Percentiles rank a stretch among this genome's conserved stretches.
These are phyloP conservation scores for Drosophila guanche DNA, from an alignment of 1,140 invertebrate genomes.

Conservation along the genomic window DNA sequence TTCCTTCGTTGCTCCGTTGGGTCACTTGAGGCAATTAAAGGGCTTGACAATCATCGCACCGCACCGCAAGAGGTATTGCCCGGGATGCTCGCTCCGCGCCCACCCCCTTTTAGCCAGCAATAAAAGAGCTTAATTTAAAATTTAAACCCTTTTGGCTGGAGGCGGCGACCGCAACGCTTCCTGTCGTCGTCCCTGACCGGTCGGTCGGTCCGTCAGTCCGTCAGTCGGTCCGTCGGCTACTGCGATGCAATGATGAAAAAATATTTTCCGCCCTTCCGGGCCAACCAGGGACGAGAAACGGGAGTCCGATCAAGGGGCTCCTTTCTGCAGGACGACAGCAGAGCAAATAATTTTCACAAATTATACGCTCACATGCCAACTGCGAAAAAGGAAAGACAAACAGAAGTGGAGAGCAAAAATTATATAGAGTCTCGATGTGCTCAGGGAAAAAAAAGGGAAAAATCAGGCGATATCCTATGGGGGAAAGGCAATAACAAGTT, in stretches of 20 bases:
- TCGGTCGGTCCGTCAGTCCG: too few relatives aligned
- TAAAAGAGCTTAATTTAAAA: slow-evolving; percentile 73
- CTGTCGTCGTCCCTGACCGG: slow-evolving; percentile 43
- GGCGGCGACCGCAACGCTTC: slow-evolving; percentile 72
- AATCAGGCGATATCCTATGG: slow-evolving; percentile 57
- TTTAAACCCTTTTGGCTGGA: slow-evolving; percentile 75
- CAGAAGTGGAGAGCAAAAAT: slow-evolving; percentile 45
- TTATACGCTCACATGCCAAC: slow-evolving; percentile 80
- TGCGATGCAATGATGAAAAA: slow-evolving; percentile 69
- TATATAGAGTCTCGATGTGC: slow-evolving; percentile 32
- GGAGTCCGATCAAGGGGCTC: slow-evolving; percentile 24
- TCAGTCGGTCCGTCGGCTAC: background rate
- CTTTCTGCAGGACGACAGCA: slow-evolving; percentile 54
- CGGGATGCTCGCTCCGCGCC: background rate
- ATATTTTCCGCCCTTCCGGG: slow-evolving; percentile 55
- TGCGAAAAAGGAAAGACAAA: slow-evolving; percentile 61
- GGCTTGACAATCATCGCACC: slow-evolving; percentile 20
- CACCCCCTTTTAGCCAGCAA: slow-evolving; percentile 21
- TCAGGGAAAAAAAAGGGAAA: slow-evolving; percentile 13
- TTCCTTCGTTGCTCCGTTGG: background rate
- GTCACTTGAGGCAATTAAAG: slow-evolving; percentile 69
- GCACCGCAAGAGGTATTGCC: slow-evolving; percentile 14
- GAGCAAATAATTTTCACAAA: slow-evolving; percentile 80
- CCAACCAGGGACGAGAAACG: slow-evolving; percentile 8
- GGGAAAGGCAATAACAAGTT: slow-evolving; percentile 63